These are phyloP conservation scores for Paratrypauchen microcephalus DNA, from an alignment of 2,797 vertebrate genomes.

Conservation along the genomic window DNA sequence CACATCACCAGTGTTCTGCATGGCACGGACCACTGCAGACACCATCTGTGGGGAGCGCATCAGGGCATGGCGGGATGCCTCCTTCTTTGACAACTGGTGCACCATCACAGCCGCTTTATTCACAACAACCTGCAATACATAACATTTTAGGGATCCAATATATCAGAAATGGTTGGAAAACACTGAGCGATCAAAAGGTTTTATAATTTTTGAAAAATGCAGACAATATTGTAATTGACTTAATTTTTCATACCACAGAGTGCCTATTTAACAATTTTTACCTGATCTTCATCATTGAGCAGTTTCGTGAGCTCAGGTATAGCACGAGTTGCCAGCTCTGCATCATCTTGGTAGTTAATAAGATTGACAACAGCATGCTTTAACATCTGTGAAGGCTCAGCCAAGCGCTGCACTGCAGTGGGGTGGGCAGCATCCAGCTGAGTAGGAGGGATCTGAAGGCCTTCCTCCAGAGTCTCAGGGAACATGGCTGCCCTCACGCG, in stretches of 20 bases:
- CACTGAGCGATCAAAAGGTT: not conserved
- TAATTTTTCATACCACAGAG: no score
- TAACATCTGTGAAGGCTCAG: slow-evolving; percentile 98
- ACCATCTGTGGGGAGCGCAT: slow-evolving; percentile 99
- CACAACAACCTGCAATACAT: slow-evolving; percentile 87
- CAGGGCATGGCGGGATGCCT: slow-evolving; percentile 95
- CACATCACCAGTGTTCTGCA: slow-evolving; percentile 96
- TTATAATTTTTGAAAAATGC: not conserved
- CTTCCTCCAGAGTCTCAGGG: slow-evolving; percentile 95
- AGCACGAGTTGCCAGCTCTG: slow-evolving; percentile 95
- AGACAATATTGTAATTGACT: no score
- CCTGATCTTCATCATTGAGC: slow-evolving; percentile 98
- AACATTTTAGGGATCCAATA: not conserved
- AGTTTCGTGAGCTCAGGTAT: slow-evolving; percentile 98
- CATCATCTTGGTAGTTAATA: slow-evolving; percentile 98
- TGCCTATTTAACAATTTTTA: slow-evolving; percentile 38
- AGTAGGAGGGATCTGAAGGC: slow-evolving; percentile 93
- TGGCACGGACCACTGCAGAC: slow-evolving; percentile 96
- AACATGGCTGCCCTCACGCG: slow-evolving; percentile 98
- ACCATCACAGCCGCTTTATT: slow-evolving; percentile 99
- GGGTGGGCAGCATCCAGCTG: slow-evolving; percentile 94
- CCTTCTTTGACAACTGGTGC: slow-evolving; percentile 98
- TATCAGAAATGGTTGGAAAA: not conserved
- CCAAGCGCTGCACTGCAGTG: slow-evolving; percentile 94
- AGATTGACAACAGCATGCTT: slow-evolving; percentile 98